A percentile compares a stretch with the other conserved stretches of the same genome.
phyloP scores from a whole-genome alignment of 2,797 vertebrate species.

The Xiphorhynchus erythropygius region DNA sequence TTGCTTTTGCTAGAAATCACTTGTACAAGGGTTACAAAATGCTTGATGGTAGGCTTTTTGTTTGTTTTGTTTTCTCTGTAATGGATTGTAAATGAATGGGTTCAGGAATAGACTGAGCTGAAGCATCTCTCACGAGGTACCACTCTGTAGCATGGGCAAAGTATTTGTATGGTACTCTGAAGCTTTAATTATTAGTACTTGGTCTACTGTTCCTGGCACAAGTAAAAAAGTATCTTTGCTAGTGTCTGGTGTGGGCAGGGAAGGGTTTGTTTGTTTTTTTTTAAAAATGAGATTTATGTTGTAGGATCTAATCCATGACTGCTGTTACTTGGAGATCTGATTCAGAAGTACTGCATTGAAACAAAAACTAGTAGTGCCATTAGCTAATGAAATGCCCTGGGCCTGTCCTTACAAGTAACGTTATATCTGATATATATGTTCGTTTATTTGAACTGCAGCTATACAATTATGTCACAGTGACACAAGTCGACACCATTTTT shows the following conservation, averaged over 20 bases:
- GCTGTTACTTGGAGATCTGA: not conserved
- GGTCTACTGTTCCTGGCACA: not conserved
- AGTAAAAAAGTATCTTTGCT: not conserved
- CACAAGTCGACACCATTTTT: not conserved
- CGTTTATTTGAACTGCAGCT: not conserved
- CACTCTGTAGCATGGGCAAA: not conserved
- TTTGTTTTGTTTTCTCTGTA: not conserved
- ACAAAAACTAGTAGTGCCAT: not conserved
- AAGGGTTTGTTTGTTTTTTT: not conserved
- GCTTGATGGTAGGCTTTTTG: not conserved
- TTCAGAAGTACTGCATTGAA: not conserved
- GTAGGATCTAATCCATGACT: not conserved
- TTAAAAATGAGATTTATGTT: not conserved
- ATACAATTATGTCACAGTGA: not conserved
- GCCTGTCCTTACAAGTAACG: not conserved
- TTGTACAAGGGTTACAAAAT: not conserved
- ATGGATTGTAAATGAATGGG: not conserved
- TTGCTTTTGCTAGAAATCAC: not conserved
- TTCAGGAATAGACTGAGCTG: not conserved
- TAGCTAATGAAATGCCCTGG: not conserved
- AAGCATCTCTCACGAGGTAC: not conserved
- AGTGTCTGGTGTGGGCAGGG: not conserved
- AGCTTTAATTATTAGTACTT: constrained; percentile 10
- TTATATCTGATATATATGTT: not conserved
- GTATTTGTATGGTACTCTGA: not conserved